Percentiles rank a stretch among this genome's conserved stretches.
Conservation (phyloP, 1,140 invertebrate species). For the Brachionus sp. region DNA sequence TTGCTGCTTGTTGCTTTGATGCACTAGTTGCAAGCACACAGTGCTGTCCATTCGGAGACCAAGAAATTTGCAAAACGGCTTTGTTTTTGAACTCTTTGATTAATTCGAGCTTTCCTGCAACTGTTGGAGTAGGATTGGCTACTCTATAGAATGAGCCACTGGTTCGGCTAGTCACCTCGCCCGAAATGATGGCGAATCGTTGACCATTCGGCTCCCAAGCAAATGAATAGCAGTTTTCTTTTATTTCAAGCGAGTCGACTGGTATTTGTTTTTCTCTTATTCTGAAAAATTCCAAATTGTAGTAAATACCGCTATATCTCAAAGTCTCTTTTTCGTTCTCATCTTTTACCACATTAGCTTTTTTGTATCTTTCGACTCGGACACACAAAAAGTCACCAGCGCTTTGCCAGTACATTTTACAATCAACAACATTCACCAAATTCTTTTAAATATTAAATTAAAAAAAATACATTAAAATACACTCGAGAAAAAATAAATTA, state of each 20-base stretch:
- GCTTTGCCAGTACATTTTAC: constrained; percentile 98
- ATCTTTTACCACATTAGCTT: constrained; percentile 74
- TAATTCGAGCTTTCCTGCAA: constrained; percentile 50
- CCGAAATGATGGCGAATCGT: constrained; percentile 90
- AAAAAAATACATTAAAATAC: no score
- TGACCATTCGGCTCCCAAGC: constrained; percentile 95
- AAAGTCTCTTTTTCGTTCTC: constrained; percentile 65
- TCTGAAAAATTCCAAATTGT: constrained; percentile 94
- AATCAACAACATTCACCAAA: constrained; percentile 94
- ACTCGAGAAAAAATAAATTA: no score
- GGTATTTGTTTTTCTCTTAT: constrained; percentile 96
- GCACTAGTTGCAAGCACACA: constrained; percentile 74
- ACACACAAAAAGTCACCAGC: constrained; percentile 94
- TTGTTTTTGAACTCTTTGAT: constrained; percentile 52
- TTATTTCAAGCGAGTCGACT: constrained; percentile 90
- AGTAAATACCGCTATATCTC: constrained; percentile 77
- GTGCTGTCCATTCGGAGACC: constrained; percentile 92
- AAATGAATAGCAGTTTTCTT: constrained; percentile 67
- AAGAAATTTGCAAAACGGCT: constrained; percentile 65
- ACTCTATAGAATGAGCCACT: constrained; percentile 87
- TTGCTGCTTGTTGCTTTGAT: constrained; percentile 26
- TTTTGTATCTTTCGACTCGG: constrained; percentile 93
- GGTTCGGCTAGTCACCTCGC: constrained; percentile 79
- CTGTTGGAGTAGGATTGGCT: constrained; percentile 72
- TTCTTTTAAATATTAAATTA: constrained; percentile 73